These are phyloP conservation scores for Athene noctua DNA, from an alignment of 2,113 vertebrate genomes.

Conservation along the genomic window DNA sequence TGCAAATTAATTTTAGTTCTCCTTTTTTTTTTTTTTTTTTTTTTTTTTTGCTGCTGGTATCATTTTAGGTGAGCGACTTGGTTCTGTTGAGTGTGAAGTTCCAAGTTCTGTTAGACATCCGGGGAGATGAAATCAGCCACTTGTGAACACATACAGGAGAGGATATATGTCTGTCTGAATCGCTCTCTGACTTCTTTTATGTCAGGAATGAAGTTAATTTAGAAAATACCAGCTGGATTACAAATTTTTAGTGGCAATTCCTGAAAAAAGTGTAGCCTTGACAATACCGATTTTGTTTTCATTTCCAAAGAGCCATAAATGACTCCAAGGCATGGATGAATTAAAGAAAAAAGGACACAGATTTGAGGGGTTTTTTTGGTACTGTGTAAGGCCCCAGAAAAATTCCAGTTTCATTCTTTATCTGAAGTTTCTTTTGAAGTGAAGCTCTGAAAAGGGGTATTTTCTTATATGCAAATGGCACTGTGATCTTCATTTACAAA, in stretches of 20 bases:
- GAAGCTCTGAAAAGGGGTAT: neutral
- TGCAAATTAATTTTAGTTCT: neutral
- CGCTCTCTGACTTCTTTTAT: neutral
- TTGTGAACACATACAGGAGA: neutral
- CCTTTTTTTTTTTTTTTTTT: neutral
- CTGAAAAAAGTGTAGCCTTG: neutral
- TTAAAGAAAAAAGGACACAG: neutral
- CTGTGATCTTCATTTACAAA: neutral
- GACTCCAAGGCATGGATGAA: rapidly evolving
- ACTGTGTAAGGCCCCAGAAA: neutral
- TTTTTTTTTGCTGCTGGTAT: neutral
- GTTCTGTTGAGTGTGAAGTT: neutral
- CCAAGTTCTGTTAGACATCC: neutral
- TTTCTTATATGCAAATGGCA: neutral
- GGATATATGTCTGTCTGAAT: neutral
- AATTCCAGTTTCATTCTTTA: neutral
- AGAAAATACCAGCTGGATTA: neutral
- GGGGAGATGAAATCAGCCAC: neutral
- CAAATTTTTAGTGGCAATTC: neutral
- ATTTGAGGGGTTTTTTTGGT: neutral
- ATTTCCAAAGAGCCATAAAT: neutral
- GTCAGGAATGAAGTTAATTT: neutral
- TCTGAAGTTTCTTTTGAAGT: neutral
- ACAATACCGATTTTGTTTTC: neutral
- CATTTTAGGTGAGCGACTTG: neutral